Conservation (phyloP, 2,888 invertebrate genomes). For the Ectropis crepuscularia region DNA sequence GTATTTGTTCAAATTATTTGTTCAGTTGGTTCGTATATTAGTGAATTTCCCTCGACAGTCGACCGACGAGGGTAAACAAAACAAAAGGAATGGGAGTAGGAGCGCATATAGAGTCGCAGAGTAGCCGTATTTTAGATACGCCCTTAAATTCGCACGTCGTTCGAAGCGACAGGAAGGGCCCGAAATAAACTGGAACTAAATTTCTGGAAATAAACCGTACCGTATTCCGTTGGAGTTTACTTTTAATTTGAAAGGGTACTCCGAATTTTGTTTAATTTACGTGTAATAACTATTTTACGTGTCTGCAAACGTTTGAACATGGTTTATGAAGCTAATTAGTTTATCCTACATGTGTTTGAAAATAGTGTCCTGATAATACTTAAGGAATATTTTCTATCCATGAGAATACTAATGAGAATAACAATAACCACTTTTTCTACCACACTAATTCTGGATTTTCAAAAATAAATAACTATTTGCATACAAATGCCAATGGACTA, state of each 20-base stretch:
- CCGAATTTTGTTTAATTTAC: too few species aligned
- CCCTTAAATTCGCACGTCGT: constrained; percentile 81
- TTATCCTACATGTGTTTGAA: too few species aligned
- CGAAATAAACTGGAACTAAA: constrained; percentile 79
- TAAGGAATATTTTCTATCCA: too few species aligned
- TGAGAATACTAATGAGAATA: too few species aligned
- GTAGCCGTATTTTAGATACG: constrained; percentile 37
- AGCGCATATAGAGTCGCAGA: constrained; percentile 22
- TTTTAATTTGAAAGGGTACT: constrained; percentile 33
- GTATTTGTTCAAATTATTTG: constrained; percentile 39
- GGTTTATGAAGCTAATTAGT: too few species aligned
- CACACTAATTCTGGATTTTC: too few species aligned
- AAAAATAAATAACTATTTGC: too few species aligned
- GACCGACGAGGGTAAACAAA: constrained; percentile 48
- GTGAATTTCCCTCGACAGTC: constrained; percentile 45
- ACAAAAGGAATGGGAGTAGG: constrained; percentile 46
- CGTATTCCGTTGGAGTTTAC: constrained; percentile 57
- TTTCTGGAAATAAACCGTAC: constrained; percentile 76
- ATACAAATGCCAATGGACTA: too few species aligned
- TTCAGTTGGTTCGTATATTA: constrained; percentile 40
- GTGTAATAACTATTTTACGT: too few species aligned
- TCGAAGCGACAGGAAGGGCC: constrained; percentile 76
- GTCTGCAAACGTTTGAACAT: too few species aligned
- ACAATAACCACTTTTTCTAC: too few species aligned
- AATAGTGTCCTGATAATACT: too few species aligned